Conservation (phyloP, 1,140 invertebrate genomes). For the Brachionus rotundiformis region DNA sequence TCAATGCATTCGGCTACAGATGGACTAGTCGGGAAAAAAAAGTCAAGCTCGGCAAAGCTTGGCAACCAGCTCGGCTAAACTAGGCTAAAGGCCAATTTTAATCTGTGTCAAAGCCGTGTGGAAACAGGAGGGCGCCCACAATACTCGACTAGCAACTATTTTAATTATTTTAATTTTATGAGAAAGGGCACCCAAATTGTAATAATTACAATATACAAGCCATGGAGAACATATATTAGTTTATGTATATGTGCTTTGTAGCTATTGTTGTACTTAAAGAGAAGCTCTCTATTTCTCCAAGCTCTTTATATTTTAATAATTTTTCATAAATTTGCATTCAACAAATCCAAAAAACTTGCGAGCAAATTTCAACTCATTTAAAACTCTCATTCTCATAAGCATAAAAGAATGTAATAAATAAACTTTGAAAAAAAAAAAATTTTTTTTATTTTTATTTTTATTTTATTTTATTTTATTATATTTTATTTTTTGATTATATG, state of each 20-base stretch:
- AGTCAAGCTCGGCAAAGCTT: too few species aligned
- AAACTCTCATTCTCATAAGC: background rate
- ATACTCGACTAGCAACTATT: background rate
- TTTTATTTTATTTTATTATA: too few species aligned
- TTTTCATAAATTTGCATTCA: slow-evolving; percentile 47
- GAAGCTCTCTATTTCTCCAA: slow-evolving; percentile 11
- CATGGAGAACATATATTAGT: slow-evolving; percentile 1
- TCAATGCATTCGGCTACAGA: too few species aligned
- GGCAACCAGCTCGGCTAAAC: too few species aligned
- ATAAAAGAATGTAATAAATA: slow-evolving; percentile 35
- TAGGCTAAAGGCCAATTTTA: too few species aligned
- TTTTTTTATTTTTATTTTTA: slow-evolving; percentile 7
- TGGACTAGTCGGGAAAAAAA: too few species aligned
- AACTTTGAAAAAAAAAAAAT: slow-evolving; percentile 1
- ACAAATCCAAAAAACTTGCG: background rate
- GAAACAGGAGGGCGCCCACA: background rate
- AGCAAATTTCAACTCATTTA: background rate
- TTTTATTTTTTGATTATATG: too few species aligned
- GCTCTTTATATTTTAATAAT: background rate
- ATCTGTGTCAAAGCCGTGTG: background rate
- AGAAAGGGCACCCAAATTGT: slow-evolving; percentile 16
- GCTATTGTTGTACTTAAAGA: slow-evolving; percentile 37
- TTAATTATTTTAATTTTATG: slow-evolving; percentile 18
- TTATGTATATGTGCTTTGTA: slow-evolving; percentile 14
- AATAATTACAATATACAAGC: background rate